Base-by-base conservation (phyloP, 2,888 invertebrate species). In the Plebejus melissa region DNA sequence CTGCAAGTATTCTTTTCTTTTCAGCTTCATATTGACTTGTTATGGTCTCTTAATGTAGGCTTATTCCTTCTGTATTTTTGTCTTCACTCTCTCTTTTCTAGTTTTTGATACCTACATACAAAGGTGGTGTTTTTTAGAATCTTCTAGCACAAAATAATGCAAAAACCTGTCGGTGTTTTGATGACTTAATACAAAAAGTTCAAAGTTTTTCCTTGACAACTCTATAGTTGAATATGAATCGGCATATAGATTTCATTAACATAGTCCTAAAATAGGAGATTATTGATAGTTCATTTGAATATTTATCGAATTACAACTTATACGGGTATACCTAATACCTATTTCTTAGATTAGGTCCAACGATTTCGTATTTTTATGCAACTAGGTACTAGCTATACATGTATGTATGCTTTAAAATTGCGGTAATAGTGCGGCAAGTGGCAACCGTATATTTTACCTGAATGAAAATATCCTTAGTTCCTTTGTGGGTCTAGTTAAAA, bases 141-240 rank as follows among this genome's bases (percentile, higher is more conserved):
- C 7, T 70, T 41, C 38, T 70, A 16, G 65, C 32, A 16, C 65
- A 32, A 65, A 60, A 9, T 28, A 22, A 60, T 28, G n/a, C n/a
- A 70, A n/a, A 70, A 70, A 70, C 70, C 41, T 41, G 41, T 41
- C 13, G n/a, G 28, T 70, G 41, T 65, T 65, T 13, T 65, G 16
- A 16, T 65, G 65, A 65, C 65, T 16, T 36, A 13, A 36, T 65
- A 36, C 65, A 65, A 65, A 78, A 81, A 81, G 82, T 83, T 84
- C 83, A 82, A 82, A 81, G 80, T 71, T 81, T 83, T 80, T 80
- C 83, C 84, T 87, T 84, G 84, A 80, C 83, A 81, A 80, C 32
- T 16, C 54, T 72, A 50, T 71, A 46, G 16, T 54, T 50, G 13
- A 50, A 54, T 32, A 22, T 70, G n/a, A 46, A 71, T 41, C 46